A percentile compares a stretch with the other conserved stretches of the same genome.
Conservation (phyloP, 23 tunicate genomes). For the Diplosoma virens region DNA sequence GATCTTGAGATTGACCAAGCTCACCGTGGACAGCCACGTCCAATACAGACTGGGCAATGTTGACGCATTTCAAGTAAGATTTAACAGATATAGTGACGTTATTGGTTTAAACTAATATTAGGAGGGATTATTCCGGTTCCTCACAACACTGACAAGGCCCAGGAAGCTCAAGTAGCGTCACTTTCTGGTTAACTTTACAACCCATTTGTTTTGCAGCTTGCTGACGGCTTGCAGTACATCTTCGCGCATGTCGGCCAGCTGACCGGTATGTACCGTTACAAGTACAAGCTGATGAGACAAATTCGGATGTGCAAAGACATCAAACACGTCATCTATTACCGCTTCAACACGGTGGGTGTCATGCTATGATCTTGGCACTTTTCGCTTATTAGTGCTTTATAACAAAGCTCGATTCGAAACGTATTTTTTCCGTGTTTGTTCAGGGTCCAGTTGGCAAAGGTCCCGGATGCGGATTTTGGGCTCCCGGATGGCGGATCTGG, state of each 20-base stretch:
- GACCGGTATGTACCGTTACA: conserved; percentile 99
- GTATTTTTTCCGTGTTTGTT: no score
- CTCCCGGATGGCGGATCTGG: conserved; percentile 99
- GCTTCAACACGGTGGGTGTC: conserved; percentile 95
- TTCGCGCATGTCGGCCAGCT: conserved; percentile 98
- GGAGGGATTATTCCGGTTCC: no score
- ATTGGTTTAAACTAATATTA: no score
- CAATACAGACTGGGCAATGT: conserved; percentile 97
- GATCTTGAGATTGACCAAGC: conserved; percentile 77
- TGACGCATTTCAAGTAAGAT: conserved; percentile 83
- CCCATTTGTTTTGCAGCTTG: conserved; percentile 74
- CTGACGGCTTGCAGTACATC: conserved; percentile 95
- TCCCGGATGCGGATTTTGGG: conserved; percentile 99
- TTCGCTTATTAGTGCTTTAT: neutral
- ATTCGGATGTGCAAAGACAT: conserved; percentile 98
- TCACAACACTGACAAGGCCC: no score
- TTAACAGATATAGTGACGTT: no score
- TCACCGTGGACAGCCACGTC: conserved; percentile 93
- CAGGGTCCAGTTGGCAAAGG: conserved; percentile 99
- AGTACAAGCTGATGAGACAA: conserved; percentile 96
- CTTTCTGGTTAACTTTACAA: no score
- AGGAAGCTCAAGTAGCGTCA: no score
- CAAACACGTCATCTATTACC: conserved; percentile 95
- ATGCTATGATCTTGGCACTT: neutral
- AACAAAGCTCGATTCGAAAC: no score